Base-by-base conservation (phyloP, 2,113 vertebrate genomes). In the Tautogolabrus adspersus region DNA sequence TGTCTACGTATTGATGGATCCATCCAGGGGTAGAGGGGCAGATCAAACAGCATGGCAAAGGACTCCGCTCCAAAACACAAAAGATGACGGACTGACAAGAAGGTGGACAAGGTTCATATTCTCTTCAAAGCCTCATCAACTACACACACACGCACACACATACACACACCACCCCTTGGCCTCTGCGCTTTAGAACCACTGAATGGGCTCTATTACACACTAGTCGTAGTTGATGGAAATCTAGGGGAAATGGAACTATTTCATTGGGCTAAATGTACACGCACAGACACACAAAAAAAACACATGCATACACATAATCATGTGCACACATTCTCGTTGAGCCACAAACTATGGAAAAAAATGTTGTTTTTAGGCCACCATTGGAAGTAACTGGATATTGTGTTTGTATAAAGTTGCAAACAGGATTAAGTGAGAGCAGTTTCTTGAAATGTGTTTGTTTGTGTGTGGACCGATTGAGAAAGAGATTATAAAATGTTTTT, bases 21-120 rank as follows among this genome's bases (percentile, higher is more conserved):
- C 70, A 54, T 85, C 57, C 6, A 0, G 66, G 80, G 81, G 79
- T 76, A 78, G 82, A 85, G 71, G 82, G 63, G 72, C 87, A 89
- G 80, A 92, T 91, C 79, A 92, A 89, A 93, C 85, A 72, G 72
- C 38, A 26, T 54, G 58, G 46, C 77, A 76, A 78, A 81, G 70
- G 64, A 30, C 74, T 83, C 68, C 72, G 57, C 76, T 79, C 60
- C 73, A 55, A 75, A 89, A 88, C 69, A 89, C 81, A 87, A 88
- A 89, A 88, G 86, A 91, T 83, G 85, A 89, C 87, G 79, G 72
- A 77, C 74, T 89, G 90, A 90, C 86, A 90, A 82, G 82, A 90
- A 90, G 83, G 88, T 86, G 91, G 87, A 92, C 88, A 88, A 66
- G 84, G 80, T 91, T 89, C 78, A 81, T 87, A 73, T 77, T 86